These are phyloP conservation scores for Nematolebias whitei DNA, from an alignment of 2,113 vertebrate species.

Conservation along the genomic window DNA sequence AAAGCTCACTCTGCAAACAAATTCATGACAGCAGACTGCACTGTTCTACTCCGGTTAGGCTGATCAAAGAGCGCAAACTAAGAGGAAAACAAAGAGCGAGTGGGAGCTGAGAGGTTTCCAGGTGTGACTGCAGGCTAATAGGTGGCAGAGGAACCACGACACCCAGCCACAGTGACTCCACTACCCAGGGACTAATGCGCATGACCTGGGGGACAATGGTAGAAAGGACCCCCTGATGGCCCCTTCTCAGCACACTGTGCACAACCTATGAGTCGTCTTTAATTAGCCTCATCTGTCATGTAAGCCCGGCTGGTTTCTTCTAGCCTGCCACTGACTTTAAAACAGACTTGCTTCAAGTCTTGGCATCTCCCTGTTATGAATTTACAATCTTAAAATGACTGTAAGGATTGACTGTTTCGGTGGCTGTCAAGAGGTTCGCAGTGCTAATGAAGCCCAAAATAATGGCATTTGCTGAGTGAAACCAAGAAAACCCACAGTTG, in stretches of 20 bases:
- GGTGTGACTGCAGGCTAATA: constrained; percentile 62
- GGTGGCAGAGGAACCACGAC: constrained; percentile 40
- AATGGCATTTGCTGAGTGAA: constrained; percentile 44
- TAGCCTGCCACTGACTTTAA: constrained; percentile 49
- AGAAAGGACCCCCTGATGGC: constrained; percentile 29
- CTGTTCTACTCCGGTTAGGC: constrained; percentile 17
- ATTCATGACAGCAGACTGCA: background rate
- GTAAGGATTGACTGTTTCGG: constrained; percentile 19
- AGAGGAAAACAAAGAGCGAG: constrained; percentile 42
- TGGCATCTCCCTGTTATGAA: background rate
- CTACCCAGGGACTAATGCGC: constrained; percentile 70
- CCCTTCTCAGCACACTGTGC: constrained; percentile 8
- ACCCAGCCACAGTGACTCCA: constrained; percentile 71
- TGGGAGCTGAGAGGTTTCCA: constrained; percentile 46
- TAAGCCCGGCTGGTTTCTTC: constrained; percentile 39
- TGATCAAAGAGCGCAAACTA: constrained; percentile 49
- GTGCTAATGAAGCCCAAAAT: constrained; percentile 11
- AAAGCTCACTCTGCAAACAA: background rate
- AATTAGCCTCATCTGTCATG: constrained; percentile 56
- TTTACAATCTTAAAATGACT: constrained; percentile 32
- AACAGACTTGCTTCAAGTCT: constrained; percentile 9
- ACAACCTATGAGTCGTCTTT: constrained; percentile 51
- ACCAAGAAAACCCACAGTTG: constrained; percentile 40
- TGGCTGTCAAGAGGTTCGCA: background rate
- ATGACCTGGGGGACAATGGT: constrained; percentile 64